These are phyloP conservation scores for Gastrophysa polygoni DNA, from an alignment of 2,888 invertebrate genomes.

Conservation along the genomic window DNA sequence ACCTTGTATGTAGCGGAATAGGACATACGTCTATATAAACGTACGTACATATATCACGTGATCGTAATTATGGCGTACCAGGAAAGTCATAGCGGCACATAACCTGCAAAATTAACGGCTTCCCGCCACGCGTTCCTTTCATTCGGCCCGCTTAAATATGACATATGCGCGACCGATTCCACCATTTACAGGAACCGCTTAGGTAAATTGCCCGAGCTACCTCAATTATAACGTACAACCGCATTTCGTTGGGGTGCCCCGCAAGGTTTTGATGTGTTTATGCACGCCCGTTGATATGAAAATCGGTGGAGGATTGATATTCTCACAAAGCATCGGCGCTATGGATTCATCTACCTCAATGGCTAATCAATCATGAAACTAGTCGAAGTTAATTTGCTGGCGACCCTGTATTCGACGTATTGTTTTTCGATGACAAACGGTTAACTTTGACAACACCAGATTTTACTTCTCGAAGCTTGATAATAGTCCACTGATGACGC, in stretches of 20 bases:
- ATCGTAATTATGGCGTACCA: not conserved
- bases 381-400: too few relatives aligned
- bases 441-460: too few relatives aligned
- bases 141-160: conserved; percentile 5
- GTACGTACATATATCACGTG: not conserved
- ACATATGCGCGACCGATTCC: conserved; percentile 19
- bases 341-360: too few relatives aligned
- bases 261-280: not conserved
- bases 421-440: too few relatives aligned
- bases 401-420: too few relatives aligned
- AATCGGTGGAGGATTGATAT: too few relatives aligned
- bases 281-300: not conserved
- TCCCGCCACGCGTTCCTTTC: conserved; percentile 2
- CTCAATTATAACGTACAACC: conserved; percentile 7
- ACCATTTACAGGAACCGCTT: not conserved
- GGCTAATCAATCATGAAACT: too few relatives aligned
- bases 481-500: too few relatives aligned
- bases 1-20: too few relatives aligned
- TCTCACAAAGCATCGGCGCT: too few relatives aligned
- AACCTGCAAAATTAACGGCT: conserved; percentile 8
- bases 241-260: conserved; percentile 1
- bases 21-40: too few relatives aligned
- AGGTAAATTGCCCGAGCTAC: not conserved
- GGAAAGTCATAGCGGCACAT: not conserved
- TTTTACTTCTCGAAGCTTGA: too few relatives aligned